These are phyloP conservation scores for Clarias gariepinus DNA, from an alignment of 2,113 vertebrate genomes.

Conservation along the genomic window DNA sequence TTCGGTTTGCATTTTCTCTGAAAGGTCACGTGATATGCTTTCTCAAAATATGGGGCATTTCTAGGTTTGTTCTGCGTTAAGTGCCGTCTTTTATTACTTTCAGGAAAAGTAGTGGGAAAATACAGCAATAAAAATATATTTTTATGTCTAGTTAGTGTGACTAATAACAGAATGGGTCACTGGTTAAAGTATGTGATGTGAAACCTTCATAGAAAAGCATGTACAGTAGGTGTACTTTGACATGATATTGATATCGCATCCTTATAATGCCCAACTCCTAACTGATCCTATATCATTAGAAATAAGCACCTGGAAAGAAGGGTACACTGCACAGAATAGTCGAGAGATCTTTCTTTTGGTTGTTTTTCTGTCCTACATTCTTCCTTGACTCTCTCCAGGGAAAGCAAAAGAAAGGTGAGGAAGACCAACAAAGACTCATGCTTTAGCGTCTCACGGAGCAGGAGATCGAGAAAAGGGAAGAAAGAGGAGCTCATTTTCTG, in stretches of 20 bases:
- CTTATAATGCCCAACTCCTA: too few relatives aligned
- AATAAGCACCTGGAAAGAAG: background rate
- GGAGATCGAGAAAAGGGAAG: conserved; percentile 47
- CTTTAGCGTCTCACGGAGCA: background rate
- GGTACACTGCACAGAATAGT: conserved; percentile 17
- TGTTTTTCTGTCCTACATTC: conserved; percentile 62
- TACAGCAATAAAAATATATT: background rate
- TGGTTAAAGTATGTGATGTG: background rate
- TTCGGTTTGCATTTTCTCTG: background rate
- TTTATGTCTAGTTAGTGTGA: background rate
- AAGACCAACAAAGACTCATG: conserved; percentile 44
- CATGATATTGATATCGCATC: background rate
- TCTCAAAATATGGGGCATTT: background rate
- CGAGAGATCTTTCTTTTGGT: background rate
- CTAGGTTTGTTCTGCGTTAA: background rate
- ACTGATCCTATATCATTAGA: conserved; percentile 29
- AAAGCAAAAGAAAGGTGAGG: conserved; percentile 58
- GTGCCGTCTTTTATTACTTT: background rate
- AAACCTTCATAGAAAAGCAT: background rate
- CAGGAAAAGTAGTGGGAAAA: background rate
- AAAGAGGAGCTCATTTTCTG: conserved; percentile 55
- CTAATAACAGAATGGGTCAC: background rate
- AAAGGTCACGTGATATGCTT: background rate
- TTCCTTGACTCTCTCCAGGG: conserved; percentile 60
- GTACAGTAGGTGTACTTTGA: background rate